phyloP scores from a whole-genome alignment of 2,797 vertebrate species.

The Morelia viridis region DNA sequence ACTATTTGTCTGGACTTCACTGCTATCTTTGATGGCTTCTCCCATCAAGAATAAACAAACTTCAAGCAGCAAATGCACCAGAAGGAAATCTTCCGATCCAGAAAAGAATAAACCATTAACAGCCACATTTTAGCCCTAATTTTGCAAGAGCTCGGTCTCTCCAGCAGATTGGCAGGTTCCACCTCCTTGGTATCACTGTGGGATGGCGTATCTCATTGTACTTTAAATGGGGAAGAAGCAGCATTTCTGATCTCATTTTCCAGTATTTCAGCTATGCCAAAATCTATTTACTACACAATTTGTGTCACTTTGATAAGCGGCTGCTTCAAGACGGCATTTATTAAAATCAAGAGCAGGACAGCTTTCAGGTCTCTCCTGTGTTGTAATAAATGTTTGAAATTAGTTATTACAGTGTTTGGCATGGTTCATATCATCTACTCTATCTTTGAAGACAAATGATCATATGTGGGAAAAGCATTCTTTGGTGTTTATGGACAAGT shows the following conservation, averaged over 20 bases:
- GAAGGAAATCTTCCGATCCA: slow-evolving; percentile 45
- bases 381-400: slow-evolving; percentile 81
- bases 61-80: slow-evolving; percentile 25
- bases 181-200: slow-evolving; percentile 45
- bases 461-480: slow-evolving; percentile 46
- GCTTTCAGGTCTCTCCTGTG: slow-evolving; percentile 77
- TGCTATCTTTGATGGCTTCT: slow-evolving; percentile 30
- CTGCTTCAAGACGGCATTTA: slow-evolving; percentile 78
- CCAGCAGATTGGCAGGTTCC: not conserved
- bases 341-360: slow-evolving; percentile 78
- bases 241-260: slow-evolving; percentile 80
- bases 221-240: slow-evolving; percentile 66
- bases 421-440: slow-evolving; percentile 67
- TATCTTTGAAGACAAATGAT: slow-evolving; percentile 70
- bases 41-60: slow-evolving; percentile 48
- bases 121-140: fast-evolving
- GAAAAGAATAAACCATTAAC: slow-evolving; percentile 24
- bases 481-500: not conserved
- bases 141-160: slow-evolving; percentile 56
- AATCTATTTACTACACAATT: slow-evolving; percentile 82
- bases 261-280: slow-evolving; percentile 77
- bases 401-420: slow-evolving; percentile 77
- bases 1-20: not conserved
- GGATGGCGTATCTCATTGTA: slow-evolving; percentile 55
- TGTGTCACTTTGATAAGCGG: slow-evolving; percentile 82